Evolutionary conservation across 2,113 vertebrate genomes (phyloP).

Genomic region (Abramis brama): DNA sequence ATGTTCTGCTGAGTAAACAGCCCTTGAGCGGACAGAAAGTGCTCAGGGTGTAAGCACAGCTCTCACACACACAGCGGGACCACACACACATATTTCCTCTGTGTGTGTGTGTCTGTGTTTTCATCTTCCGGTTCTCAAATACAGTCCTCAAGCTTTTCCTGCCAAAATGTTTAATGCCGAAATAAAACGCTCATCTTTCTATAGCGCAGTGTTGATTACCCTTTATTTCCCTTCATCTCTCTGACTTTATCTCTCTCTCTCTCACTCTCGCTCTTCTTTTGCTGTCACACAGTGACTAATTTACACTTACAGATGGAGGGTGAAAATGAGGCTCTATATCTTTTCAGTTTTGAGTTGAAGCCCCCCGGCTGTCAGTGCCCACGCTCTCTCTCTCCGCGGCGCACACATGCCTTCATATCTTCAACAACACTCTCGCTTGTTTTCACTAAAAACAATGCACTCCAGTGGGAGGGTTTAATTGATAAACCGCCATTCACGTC

Average conservation of each 20-base stretch:
- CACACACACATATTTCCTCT: constrained; percentile 7
- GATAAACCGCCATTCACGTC: neutral
- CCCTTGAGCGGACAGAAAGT: constrained; percentile 48
- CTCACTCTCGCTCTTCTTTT: neutral
- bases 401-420: constrained; percentile 30
- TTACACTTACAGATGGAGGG: constrained; percentile 37
- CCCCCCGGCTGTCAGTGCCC: constrained; percentile 36
- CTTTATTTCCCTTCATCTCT: constrained; percentile 15
- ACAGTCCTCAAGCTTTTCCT: constrained; percentile 11
- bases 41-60: constrained; percentile 42
- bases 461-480: constrained; percentile 27
- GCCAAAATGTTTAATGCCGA: constrained; percentile 24
- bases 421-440: constrained; percentile 31
- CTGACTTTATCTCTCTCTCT: constrained; percentile 6
- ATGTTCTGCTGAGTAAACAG: constrained; percentile 48
- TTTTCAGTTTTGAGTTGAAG: constrained; percentile 25
- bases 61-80: constrained; percentile 18
- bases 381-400: constrained; percentile 13
- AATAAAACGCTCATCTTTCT: constrained; percentile 24
- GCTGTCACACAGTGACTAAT: constrained; percentile 35
- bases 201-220: constrained; percentile 4
- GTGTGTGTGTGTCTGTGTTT: neutral
- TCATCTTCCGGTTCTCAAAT: neutral
- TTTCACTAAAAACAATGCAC: constrained; percentile 35
- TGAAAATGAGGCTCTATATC: constrained; percentile 41